These are phyloP conservation scores for Plagodis dolabraria DNA, from an alignment of 2,888 invertebrate genomes.

Conservation along the genomic window DNA sequence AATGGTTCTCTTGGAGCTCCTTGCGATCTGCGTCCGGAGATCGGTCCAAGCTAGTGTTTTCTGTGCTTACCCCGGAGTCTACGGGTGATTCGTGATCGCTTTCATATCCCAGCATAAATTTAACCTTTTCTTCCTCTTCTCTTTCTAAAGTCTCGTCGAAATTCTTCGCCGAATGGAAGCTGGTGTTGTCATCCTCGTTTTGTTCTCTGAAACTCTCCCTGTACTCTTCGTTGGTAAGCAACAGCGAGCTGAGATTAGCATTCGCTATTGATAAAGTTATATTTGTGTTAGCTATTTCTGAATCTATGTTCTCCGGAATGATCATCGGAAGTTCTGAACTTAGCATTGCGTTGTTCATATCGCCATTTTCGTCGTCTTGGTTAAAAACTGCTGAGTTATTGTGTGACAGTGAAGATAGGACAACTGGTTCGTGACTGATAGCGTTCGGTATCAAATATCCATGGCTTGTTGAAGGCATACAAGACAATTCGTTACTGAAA, in stretches of 20 bases:
- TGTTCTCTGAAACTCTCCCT: conserved; percentile 65
- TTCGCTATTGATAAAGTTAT: conserved; percentile 85
- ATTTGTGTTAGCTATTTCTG: conserved; percentile 72
- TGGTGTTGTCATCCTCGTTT: conserved; percentile 58
- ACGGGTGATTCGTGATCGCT: conserved; percentile 78
- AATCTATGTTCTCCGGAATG: conserved; percentile 73
- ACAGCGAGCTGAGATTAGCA: conserved; percentile 85
- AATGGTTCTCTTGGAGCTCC: conserved; percentile 48
- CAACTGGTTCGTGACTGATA: conserved; percentile 84
- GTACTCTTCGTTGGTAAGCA: conserved; percentile 80
- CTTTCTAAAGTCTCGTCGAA: conserved; percentile 50
- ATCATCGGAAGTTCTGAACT: conserved; percentile 69
- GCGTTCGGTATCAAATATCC: conserved; percentile 87
- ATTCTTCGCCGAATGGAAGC: conserved; percentile 68
- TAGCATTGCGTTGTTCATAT: conserved; percentile 54
- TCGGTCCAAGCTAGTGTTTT: conserved; percentile 88
- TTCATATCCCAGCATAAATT: conserved; percentile 79
- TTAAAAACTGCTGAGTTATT: conserved; percentile 78
- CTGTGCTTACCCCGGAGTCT: conserved; percentile 90
- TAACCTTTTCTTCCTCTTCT: conserved; percentile 66
- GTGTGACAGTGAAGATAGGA: conserved; percentile 80
- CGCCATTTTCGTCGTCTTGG: conserved; percentile 64
- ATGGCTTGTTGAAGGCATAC: conserved; percentile 86
- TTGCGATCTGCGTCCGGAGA: conserved; percentile 85
- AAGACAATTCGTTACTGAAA: conserved; percentile 72